phyloP scores from a whole-genome alignment of 92 coral and sea anemone species.

The Plumapathes pennacea region DNA sequence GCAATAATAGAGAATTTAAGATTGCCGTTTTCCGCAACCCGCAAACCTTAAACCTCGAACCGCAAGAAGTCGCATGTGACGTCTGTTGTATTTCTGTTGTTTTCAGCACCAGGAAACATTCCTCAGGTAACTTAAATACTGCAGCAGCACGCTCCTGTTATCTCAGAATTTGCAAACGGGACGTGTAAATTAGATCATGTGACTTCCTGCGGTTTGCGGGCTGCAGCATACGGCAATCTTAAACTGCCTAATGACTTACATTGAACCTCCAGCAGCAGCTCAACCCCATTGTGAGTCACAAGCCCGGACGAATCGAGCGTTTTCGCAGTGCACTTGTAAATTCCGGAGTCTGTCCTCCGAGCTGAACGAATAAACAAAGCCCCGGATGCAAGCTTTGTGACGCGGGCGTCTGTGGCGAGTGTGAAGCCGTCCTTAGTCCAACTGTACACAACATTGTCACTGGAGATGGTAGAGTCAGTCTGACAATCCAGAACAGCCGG shows the following conservation, averaged over 20 bases:
- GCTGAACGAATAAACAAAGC: constrained; percentile 67
- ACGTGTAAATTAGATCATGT: no score
- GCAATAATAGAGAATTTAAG: no score
- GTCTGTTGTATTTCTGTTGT: no score
- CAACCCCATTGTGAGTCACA: constrained; percentile 62
- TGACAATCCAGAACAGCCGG: constrained; percentile 77
- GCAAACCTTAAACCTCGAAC: no score
- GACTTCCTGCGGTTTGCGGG: no score
- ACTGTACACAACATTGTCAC: constrained; percentile 36
- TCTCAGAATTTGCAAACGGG: no score
- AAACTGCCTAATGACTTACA: constrained; percentile 83
- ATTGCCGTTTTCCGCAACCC: no score
- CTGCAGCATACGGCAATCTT: no score
- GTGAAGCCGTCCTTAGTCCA: constrained; percentile 82
- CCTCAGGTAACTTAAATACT: no score
- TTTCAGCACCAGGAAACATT: no score
- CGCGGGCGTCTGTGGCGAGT: constrained; percentile 43
- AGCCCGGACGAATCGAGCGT: constrained; percentile 65
- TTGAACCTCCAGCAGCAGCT: constrained; percentile 74
- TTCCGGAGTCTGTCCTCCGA: constrained; percentile 65
- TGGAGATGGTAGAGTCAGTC: constrained; percentile 55
- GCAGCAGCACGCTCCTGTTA: no score
- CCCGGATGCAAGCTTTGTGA: constrained; percentile 72
- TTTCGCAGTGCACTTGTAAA: constrained; percentile 79
- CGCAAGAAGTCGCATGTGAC: no score